Base-by-base conservation (phyloP, 64 coral and sea anemone genomes). In the Exaiptasia diaphana region DNA sequence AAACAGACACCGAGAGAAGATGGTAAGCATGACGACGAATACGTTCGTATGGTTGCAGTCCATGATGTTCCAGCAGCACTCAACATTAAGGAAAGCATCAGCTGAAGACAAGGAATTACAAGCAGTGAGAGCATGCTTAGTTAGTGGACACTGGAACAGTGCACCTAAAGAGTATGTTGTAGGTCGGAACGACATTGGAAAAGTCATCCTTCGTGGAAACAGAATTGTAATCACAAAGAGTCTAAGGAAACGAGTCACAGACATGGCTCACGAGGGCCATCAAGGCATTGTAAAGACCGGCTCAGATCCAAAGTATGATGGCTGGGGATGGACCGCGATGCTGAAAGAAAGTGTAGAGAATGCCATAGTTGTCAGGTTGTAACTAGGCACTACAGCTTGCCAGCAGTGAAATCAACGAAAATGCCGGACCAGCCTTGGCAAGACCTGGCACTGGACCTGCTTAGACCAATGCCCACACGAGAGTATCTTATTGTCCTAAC, bases 301-400 rank as follows among this genome's bases (percentile, higher is more conserved):
- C n/a, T 87, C 13, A 78, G 74, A 22, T 53, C 31, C 8, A 87
- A 87, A 74, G 50, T 39, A 72, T 37, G 22, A 52, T 38, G 20
- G 73, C 10, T 32, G 33, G 27, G 68, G 24, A 27, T 81, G 15
- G 40, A 50, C 41, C 22, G 31, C 30, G 67, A 69, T 70, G 64
- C 48, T 50, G 80, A 86, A 35, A 79, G 38, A 33, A 79, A 79
- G 38, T 87, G 83, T 42, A 54, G 72, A 14, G 56, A 77, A 28
- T 77, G 60, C 50, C 76, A 90, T 77, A 72, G 88, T 7, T 81
- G 87, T 24, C 78, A 82, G 41, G 55, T 83, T 30, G 79, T 76
- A 24, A 57, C 64, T 3, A 83, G 64, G 71, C 57, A 75, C 39
- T 64, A 64, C 8, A 64, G 72, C 53, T 26, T 57, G 0, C 79